phyloP scores from a whole-genome alignment of 1,140 invertebrate species.

The Drosophila pallidifrons region DNA sequence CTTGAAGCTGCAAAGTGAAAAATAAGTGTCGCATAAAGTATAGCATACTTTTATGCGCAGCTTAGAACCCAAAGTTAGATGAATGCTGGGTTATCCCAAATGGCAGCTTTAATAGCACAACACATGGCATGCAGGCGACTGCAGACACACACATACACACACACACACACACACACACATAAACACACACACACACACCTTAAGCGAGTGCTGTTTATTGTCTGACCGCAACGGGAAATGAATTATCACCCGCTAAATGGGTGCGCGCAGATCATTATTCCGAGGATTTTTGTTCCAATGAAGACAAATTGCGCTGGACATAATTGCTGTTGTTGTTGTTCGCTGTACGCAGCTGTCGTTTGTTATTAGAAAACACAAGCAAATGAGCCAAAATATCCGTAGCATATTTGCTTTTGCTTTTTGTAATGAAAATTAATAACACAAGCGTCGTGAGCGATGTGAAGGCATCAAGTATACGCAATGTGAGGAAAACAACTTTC shows the following conservation, averaged over 20 bases:
- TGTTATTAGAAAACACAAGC: constrained; percentile 28
- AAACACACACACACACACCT: neutral
- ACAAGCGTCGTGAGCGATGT: neutral
- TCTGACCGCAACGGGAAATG: constrained; percentile 58
- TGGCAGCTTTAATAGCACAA: constrained; percentile 4
- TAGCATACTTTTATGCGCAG: neutral
- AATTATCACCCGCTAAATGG: constrained; percentile 76
- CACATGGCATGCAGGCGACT: neutral
- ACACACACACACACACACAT: neutral
- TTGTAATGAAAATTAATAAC: constrained; percentile 40
- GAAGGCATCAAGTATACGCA: constrained; percentile 36
- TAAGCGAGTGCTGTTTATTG: neutral
- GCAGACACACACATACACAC: neutral
- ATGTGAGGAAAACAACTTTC: too few species aligned
- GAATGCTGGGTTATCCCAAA: neutral
- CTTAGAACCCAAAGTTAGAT: neutral
- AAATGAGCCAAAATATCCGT: neutral
- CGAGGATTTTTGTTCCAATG: constrained; percentile 49
- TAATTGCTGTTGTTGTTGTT: constrained; percentile 18
- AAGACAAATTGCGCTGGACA: constrained; percentile 59
- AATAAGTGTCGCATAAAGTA: neutral
- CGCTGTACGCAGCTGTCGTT: constrained; percentile 14
- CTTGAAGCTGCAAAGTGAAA: too few species aligned
- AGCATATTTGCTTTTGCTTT: constrained; percentile 14
- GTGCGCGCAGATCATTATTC: constrained; percentile 61